Base-by-base conservation (phyloP, 2,113 vertebrate genomes). In the Phylloscopus trochilus region DNA sequence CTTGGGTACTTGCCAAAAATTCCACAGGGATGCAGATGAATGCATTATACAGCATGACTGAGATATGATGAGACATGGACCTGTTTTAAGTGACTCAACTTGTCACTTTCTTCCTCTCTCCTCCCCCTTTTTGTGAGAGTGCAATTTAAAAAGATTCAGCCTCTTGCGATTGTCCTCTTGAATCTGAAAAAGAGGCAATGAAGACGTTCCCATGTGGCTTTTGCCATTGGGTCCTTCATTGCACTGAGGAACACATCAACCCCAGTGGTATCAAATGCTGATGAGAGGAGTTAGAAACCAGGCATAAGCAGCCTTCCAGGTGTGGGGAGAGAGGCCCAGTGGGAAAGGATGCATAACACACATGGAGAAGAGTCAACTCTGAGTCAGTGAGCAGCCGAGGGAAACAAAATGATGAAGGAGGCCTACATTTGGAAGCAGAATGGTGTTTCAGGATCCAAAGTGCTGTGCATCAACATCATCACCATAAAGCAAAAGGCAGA, bases 401-500 rank as follows among this genome's bases (percentile, higher is more conserved):
- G 77, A 92, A 83, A 83, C 63, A 88, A 86, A 80, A 84, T 73
- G 22, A 83, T 37, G 28, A 83, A 81, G 82, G 86, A 94, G 26
- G 35, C 35, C n/a, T 87, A 64, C 66, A 30, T 64, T 72, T 79
- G 93, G 97, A 81, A 47, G 95, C 76, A 66, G 73, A 85, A 49
- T 1, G 3, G 18, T 79, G 9, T 96, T 97, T 96, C 92, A 95
- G 72, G 90, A 77, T 95, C 80, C 30, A 84, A 92, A 97, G n/a
- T 77, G 75, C 66, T 68, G 83, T 76, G 83, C 76, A 97, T 96
- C 89, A 84, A 56, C 49, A 89, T 75, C 97, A 95, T 97, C 95
- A 93, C 95, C 21, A 56, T 96, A 96, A 94, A 98, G 95, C 87
- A 93, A 96, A 97, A 96, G 47, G 41, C 4, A 20, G 76, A 94